Base-by-base conservation (phyloP, 1,140 invertebrate species). In the Drosophila setifemur region DNA sequence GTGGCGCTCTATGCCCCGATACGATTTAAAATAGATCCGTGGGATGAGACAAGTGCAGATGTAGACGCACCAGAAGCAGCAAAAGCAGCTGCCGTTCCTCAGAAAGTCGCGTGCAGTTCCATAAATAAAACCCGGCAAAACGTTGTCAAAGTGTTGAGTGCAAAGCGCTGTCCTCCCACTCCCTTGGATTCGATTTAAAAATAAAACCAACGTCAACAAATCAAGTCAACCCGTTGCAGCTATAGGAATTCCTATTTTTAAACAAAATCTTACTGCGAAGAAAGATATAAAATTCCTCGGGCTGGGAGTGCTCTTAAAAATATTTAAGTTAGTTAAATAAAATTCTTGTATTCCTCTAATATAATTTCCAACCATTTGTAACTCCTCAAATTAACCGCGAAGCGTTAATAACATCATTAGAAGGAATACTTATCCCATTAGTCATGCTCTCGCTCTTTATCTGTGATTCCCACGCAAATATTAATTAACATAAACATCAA, bases 1-100 rank as follows among this genome's bases (percentile, higher is more conserved):
- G 93, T 92, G 70, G 88, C 63, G 88, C 40, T 82, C 73, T 54
- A 12, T 48, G 64, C 28, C n/a, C 9, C n/a, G 3, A 33, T 33
- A 4, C 14, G 39, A 11, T 18, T 28, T 5, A 19, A 63, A 29
- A 14, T 12, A 28, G n/a, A 25, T 1, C 18, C 11, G 23, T n/a
- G 18, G 8, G 7, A 7, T 8, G 8, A 12, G 49, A 37, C 71
- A 74, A 74, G 71, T 74, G 71, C 45, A 53, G 14, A 29, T 25
- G 49, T 49, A 39, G 4, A 12, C 7, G 23, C 19, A 12, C 3
- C 29, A n/a, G n/a, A n/a, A n/a, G 33, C 19, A 37, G 11, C 25
- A n/a, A 11, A 14, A 31, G 40, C 73, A 77, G 68, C 67, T 67
- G 67, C 44, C 29, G 18, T 50, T 23, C 33, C 19, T 23, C 33